Percentiles rank a stretch among this genome's conserved stretches.
Conservation (phyloP, 2,113 vertebrate genomes). For the Dryoscopus gambensis region DNA sequence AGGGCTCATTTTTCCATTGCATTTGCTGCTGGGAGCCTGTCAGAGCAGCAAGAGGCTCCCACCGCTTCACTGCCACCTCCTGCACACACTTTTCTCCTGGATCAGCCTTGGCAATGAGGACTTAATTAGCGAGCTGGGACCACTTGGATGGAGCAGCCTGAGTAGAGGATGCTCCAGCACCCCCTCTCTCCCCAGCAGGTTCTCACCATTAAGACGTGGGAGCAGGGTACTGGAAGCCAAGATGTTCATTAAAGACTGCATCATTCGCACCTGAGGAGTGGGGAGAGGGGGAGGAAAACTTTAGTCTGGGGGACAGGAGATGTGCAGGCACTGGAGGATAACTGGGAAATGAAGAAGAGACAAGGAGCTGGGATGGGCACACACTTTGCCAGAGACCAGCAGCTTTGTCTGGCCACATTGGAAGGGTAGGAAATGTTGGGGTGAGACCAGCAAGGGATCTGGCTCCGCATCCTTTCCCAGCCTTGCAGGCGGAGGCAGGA, state of each 20-base stretch:
- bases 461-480: not conserved
- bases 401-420: not conserved
- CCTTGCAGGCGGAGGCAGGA: not conserved
- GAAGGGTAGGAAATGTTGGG: accelerated
- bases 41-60: not conserved
- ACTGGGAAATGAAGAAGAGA: not conserved
- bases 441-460: not conserved
- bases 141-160: accelerated
- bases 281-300: not conserved
- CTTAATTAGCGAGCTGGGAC: not conserved
- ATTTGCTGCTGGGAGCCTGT: not conserved
- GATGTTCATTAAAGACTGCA: constrained; percentile 62
- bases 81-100: not conserved
- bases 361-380: not conserved
- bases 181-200: not conserved
- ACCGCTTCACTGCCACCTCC: accelerated
- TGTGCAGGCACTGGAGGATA: not conserved
- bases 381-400: accelerated
- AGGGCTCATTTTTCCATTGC: not conserved
- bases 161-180: accelerated
- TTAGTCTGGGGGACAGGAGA: not conserved
- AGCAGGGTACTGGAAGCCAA: not conserved
- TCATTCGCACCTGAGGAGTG: constrained; percentile 1
- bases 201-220: constrained; percentile 63
- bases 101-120: not conserved